phyloP scores from a whole-genome alignment of 2,797 vertebrate species.

The Sebastiscus albofasciatus region DNA sequence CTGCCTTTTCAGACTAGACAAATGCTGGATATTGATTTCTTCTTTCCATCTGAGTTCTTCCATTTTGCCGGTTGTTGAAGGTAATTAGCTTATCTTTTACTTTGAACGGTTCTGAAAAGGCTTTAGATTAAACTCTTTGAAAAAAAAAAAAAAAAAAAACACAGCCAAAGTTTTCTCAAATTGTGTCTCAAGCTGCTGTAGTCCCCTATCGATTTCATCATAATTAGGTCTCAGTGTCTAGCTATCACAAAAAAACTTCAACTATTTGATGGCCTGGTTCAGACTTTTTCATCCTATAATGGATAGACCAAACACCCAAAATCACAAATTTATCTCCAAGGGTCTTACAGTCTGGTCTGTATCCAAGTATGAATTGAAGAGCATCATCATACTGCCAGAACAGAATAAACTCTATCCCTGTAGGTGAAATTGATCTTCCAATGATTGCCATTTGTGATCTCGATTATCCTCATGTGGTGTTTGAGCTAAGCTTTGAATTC shows the following conservation, averaged over 20 bases:
- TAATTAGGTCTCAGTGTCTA: neutral
- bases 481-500: conserved; percentile 7
- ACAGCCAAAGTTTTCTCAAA: neutral
- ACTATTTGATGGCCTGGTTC: neutral
- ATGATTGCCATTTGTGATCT: conserved; percentile 21
- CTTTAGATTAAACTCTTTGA: neutral
- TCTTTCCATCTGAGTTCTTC: conserved; percentile 10
- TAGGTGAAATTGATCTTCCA: conserved; percentile 12
- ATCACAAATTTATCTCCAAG: neutral
- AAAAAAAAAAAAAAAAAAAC: neutral
- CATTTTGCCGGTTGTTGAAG: neutral
- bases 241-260: neutral
- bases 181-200: neutral
- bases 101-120: conserved; percentile 20
- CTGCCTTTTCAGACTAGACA: neutral
- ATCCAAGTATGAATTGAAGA: neutral
- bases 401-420: neutral
- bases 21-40: conserved; percentile 26
- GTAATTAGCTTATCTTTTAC: conserved; percentile 10
- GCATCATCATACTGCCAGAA: conserved; percentile 6
- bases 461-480: conserved; percentile 12
- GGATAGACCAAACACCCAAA: neutral
- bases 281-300: neutral
- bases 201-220: neutral
- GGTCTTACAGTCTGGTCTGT: neutral